Evolutionary conservation across 2,888 invertebrate species (phyloP).

Genomic region (Crepidodera aurea): DNA sequence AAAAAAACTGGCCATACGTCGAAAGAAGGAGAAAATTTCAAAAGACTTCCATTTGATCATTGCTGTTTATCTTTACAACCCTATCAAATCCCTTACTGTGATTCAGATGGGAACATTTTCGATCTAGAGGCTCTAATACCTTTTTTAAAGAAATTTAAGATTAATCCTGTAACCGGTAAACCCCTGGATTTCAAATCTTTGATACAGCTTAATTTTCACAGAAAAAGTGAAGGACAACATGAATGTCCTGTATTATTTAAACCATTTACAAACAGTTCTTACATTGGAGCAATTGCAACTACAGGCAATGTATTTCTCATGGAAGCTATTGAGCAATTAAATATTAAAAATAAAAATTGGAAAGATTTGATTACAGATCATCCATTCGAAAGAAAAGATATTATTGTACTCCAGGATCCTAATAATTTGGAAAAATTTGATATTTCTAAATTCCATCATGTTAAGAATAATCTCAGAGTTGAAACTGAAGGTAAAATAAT

Average conservation of each 20-base stretch:
- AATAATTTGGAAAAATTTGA: slow-evolving; percentile 92
- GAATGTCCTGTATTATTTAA: slow-evolving; percentile 96
- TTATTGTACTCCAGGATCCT: slow-evolving; percentile 93
- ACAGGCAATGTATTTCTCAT: slow-evolving; percentile 96
- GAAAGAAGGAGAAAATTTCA: slow-evolving; percentile 82
- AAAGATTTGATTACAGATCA: slow-evolving; percentile 92
- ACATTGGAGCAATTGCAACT: slow-evolving; percentile 87
- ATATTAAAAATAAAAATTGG: slow-evolving; percentile 93
- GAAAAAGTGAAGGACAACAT: slow-evolving; percentile 82
- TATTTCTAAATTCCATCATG: slow-evolving; percentile 91
- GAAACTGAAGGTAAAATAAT: slow-evolving; percentile 76
- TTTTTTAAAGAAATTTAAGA: slow-evolving; percentile 89
- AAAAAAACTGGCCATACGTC: slow-evolving; percentile 73
- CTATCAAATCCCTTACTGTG: slow-evolving; percentile 91
- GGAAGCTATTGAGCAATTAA: slow-evolving; percentile 95
- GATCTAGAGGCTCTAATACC: slow-evolving; percentile 87
- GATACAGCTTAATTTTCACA: slow-evolving; percentile 86
- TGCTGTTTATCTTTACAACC: slow-evolving; percentile 93
- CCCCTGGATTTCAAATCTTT: slow-evolving; percentile 83
- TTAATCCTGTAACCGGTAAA: slow-evolving; percentile 94
- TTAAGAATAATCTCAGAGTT: slow-evolving; percentile 88
- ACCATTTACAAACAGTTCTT: slow-evolving; percentile 90
- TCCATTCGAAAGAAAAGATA: slow-evolving; percentile 86
- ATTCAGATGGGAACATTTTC: slow-evolving; percentile 89
- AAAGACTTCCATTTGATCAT: slow-evolving; percentile 90